phyloP scores from a whole-genome alignment of 2,888 invertebrate species.

The Crepidodera aurea region DNA sequence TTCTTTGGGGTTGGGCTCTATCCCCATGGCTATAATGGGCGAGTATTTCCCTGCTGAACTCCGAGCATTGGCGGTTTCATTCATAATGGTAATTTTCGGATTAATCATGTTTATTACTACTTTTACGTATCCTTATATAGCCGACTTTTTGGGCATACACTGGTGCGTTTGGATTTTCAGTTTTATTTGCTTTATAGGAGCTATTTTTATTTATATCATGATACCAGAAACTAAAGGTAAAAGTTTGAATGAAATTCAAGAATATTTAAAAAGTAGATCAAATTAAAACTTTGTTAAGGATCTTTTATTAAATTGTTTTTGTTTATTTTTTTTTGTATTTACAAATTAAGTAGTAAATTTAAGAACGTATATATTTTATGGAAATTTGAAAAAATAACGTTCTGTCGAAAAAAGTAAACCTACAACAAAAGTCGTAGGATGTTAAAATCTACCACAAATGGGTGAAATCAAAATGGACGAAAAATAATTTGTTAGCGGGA shows the following conservation, averaged over 20 bases:
- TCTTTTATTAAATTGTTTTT: too few species aligned
- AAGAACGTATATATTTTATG: too few species aligned
- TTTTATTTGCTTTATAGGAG: conserved; percentile 7
- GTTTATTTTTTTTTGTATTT: too few species aligned
- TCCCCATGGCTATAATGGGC: conserved; percentile 19
- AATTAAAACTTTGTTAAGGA: too few species aligned
- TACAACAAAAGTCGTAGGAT: too few species aligned
- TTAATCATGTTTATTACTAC: conserved; percentile 19
- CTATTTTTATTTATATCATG: conserved; percentile 13
- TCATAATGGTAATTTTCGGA: conserved; percentile 9
- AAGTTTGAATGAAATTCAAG: conserved; percentile 13
- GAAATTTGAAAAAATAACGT: too few species aligned
- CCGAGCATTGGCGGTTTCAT: conserved; percentile 2
- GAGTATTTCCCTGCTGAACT: conserved; percentile 11
- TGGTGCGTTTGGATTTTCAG: conserved; percentile 24
- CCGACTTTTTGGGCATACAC: conserved; percentile 10
- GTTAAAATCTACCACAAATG: too few species aligned
- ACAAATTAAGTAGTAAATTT: too few species aligned
- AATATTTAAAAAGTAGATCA: conserved; percentile 14
- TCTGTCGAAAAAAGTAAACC: too few species aligned
- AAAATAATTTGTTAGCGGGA: too few species aligned
- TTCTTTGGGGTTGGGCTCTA: conserved; percentile 12
- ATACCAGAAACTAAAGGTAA: conserved; percentile 26
- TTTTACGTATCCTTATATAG: conserved; percentile 16
- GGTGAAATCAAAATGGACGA: too few species aligned